Percentiles rank a stretch among this genome's conserved stretches.
Conservation (phyloP, 2,113 vertebrate genomes). For the Siphamia tubifer region DNA sequence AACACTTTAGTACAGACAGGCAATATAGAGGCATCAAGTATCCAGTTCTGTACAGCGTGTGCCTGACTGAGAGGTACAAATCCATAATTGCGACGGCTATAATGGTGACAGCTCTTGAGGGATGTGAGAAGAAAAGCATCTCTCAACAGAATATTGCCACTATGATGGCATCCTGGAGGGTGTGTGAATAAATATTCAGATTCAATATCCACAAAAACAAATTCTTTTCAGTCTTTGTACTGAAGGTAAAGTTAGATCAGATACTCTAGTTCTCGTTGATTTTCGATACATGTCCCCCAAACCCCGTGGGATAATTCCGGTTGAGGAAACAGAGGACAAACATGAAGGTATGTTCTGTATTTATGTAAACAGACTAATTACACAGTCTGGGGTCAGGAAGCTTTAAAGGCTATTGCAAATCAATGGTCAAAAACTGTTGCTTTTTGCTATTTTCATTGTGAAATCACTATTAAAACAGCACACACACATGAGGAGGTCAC, state of each 20-base stretch:
- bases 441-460: slow-evolving; percentile 4
- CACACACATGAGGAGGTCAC: neutral
- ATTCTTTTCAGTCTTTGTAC: neutral
- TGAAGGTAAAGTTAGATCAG: slow-evolving; percentile 1
- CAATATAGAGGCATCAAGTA: slow-evolving; percentile 6
- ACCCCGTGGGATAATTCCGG: slow-evolving; percentile 10
- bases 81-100: slow-evolving; percentile 27
- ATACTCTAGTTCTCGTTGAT: slow-evolving; percentile 11
- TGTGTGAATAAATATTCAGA: slow-evolving; percentile 40
- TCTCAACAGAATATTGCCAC: slow-evolving; percentile 18
- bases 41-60: neutral
- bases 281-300: slow-evolving; percentile 16
- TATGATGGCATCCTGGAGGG: slow-evolving; percentile 26
- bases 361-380: slow-evolving; percentile 44
- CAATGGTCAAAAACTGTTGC: slow-evolving; percentile 28
- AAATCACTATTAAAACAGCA: neutral
- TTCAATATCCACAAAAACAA: slow-evolving; percentile 7
- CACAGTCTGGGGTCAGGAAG: slow-evolving; percentile 21
- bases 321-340: slow-evolving; percentile 3
- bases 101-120: slow-evolving; percentile 5
- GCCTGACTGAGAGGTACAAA: neutral
- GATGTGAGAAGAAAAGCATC: neutral
- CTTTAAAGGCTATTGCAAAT: slow-evolving; percentile 19
- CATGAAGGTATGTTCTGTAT: neutral
- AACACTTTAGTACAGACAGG: neutral